Conservation (phyloP, 2,797 vertebrate genomes). For the Cynodonichthys magdalenae region DNA sequence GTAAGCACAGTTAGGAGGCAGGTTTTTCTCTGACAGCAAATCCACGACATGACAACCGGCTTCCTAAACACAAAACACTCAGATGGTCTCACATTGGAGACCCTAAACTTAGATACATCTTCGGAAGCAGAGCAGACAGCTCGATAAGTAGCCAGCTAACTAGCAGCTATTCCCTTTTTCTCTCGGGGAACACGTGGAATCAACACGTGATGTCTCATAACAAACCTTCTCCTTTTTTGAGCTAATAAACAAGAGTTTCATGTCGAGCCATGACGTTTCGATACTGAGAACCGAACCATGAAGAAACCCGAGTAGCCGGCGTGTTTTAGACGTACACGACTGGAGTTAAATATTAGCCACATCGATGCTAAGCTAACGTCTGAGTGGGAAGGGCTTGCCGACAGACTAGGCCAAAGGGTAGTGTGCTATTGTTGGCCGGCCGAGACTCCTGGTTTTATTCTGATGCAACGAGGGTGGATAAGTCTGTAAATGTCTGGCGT, state of each 20-base stretch:
- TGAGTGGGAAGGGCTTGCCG: conserved; percentile 42
- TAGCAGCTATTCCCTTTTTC: conserved; percentile 52
- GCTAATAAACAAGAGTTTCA: conserved; percentile 24
- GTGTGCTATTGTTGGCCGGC: conserved; percentile 72
- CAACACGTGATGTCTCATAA: conserved; percentile 78
- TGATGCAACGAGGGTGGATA: conserved; percentile 16
- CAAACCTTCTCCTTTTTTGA: conserved; percentile 55
- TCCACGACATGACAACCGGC: conserved; percentile 23
- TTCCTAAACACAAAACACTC: not conserved
- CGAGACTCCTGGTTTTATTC: conserved; percentile 14
- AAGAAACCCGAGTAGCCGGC: rapidly evolving
- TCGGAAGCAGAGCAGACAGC: not conserved
- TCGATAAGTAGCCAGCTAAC: conserved; percentile 18
- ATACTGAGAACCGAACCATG: rapidly evolving
- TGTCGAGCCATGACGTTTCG: rapidly evolving
- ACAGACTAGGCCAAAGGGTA: conserved; percentile 61
- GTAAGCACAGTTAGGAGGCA: not conserved
- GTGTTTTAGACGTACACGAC: not conserved
- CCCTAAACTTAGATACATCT: rapidly evolving
- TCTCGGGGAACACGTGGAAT: conserved; percentile 77
- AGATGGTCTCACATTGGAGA: rapidly evolving
- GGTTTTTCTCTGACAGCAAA: conserved; percentile 11
- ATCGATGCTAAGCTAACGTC: conserved; percentile 47
- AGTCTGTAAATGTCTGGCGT: not conserved
- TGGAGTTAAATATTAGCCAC: not conserved